Evolutionary conservation across 2,113 vertebrate species (phyloP).

Genomic region (Cyprinodon variegatus): DNA sequence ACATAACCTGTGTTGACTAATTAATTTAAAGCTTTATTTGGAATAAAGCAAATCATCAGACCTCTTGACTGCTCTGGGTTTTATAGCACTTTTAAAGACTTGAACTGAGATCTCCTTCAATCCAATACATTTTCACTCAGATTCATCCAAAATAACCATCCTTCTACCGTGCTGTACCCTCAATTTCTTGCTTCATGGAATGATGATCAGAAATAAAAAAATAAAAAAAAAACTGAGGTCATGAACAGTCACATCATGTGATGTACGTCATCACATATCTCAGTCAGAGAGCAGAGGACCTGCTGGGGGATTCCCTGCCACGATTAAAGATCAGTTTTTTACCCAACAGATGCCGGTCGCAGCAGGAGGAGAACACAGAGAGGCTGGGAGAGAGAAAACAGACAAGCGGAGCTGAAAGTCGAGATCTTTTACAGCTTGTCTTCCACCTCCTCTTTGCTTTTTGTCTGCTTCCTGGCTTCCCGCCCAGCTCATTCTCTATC

Average conservation of each 20-base stretch:
- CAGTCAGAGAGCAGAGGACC: conserved; percentile 2
- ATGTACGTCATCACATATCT: neutral
- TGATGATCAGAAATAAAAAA: neutral
- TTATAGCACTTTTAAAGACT: neutral
- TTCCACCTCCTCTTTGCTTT: conserved; percentile 4
- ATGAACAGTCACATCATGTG: neutral
- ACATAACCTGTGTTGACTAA: too few relatives aligned
- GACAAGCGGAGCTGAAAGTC: conserved; percentile 1
- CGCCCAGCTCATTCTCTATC: neutral
- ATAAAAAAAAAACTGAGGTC: neutral
- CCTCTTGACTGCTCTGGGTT: neutral
- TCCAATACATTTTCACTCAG: neutral
- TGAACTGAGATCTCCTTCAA: neutral
- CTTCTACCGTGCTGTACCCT: neutral
- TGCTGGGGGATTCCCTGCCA: conserved; percentile 36
- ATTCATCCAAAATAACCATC: neutral
- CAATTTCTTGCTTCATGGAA: neutral
- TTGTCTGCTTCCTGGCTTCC: conserved; percentile 8
- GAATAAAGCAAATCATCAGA: neutral
- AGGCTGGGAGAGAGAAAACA: neutral
- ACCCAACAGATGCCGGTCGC: conserved; percentile 37
- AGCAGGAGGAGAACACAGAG: conserved; percentile 27
- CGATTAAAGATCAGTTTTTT: conserved; percentile 33
- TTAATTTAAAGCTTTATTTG: neutral
- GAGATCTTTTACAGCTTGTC: conserved; percentile 28